A percentile compares a stretch with the other conserved stretches of the same genome.
Conservation (phyloP, 2,797 vertebrate genomes). For the Podarcis siculus region DNA sequence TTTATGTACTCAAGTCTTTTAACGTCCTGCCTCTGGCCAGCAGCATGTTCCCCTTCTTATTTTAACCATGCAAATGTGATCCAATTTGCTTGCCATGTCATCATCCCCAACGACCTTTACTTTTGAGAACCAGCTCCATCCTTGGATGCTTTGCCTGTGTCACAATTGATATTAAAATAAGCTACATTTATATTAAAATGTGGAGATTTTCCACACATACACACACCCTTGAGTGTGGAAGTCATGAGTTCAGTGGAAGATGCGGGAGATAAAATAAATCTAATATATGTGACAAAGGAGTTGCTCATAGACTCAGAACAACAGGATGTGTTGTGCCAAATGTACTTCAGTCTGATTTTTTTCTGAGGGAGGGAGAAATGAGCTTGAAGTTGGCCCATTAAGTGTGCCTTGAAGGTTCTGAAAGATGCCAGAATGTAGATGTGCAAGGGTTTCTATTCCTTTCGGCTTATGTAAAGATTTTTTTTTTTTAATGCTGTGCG, state of each 20-base stretch:
- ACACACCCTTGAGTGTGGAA: conserved; percentile 9
- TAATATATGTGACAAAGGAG: too few relatives aligned
- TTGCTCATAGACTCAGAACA: conserved; percentile 4
- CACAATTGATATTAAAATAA: conserved; percentile 39
- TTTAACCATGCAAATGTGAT: not conserved
- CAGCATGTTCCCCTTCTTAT: not conserved
- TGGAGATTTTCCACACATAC: not conserved
- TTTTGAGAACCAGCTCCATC: conserved; percentile 16
- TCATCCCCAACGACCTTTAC: not conserved
- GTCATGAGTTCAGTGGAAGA: not conserved
- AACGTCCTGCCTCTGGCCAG: conserved; percentile 9
- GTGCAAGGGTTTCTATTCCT: conserved; percentile 36
- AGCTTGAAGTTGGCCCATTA: conserved; percentile 12
- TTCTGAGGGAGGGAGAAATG: conserved; percentile 33
- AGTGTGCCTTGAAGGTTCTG: conserved; percentile 27
- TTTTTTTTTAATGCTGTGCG: conserved; percentile 43
- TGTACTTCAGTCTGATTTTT: conserved; percentile 55
- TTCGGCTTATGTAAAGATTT: conserved; percentile 52
- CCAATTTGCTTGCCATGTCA: not conserved
- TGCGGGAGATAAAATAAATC: not conserved
- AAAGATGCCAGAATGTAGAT: conserved; percentile 35
- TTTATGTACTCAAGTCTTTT: conserved; percentile 39
- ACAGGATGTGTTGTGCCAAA: conserved; percentile 33
- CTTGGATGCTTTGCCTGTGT: not conserved
- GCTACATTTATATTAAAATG: conserved; percentile 37